Base-by-base conservation (phyloP, 2,797 vertebrate species). In the Nannoperca obscura region DNA sequence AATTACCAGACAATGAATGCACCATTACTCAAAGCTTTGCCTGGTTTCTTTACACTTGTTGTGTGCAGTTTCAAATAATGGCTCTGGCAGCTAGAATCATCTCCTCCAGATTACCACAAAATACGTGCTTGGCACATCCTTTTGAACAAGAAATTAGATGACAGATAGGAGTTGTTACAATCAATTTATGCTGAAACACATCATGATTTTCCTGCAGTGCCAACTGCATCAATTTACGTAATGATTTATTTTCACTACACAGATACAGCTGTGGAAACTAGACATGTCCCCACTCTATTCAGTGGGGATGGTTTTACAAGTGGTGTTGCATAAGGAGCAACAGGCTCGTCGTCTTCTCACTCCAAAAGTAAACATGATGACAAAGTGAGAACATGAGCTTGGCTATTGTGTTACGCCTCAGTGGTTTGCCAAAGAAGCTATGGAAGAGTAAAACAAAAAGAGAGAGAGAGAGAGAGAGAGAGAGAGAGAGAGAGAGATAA, bases 331-430 rank as follows among this genome's bases (percentile, higher is more conserved):
- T 73, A 49, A 78, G 34, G 34, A 68, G 74, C 24, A 73, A 64
- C 62, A 64, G 50, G 38, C 60, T 71, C 52, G 27, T 12, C 7
- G 4, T 72, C 32, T 65, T 60, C 60, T 62, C 71, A 15, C 54
- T 82, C 74, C 85, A 60, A 64, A 40, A 7, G 76, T 71, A 74
- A 91, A 90, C 63, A 82, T 11, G 20, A 55, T 20, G 49, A 78
- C 81, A 84, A 42, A 58, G 61, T 49, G 54, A 83, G 36, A 83
- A 66, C 63, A 59, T 46, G 40, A 42, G 47, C 57, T 34, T 0
- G 38, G 22, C 74, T 61, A 44, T 78, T 64, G 59, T 72, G 61
- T 66, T 77, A 42, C 80, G 44, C 14, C 13, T 65, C 52, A 34
- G 61, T 22, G 52, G 58, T 50, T 55, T 71, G 32, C 34, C 46